These are phyloP conservation scores for Corvus hawaiiensis DNA, from an alignment of 2,113 vertebrate genomes.

Conservation along the genomic window DNA sequence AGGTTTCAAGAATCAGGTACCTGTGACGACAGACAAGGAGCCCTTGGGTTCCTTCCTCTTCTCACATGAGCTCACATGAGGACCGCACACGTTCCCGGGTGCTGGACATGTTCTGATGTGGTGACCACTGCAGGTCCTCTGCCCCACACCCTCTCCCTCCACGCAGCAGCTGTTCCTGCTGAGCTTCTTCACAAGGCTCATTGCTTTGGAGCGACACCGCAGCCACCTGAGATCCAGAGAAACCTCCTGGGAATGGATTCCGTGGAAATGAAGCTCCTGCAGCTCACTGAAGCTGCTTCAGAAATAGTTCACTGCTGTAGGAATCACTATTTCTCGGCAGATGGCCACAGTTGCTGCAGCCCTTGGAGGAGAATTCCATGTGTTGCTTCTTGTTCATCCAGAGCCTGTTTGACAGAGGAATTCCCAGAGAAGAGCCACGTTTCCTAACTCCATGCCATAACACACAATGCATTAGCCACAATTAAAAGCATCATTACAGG, in stretches of 20 bases:
- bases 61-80: neutral
- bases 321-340: neutral
- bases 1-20: neutral
- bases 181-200: neutral
- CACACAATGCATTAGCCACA: neutral
- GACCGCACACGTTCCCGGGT: accelerated
- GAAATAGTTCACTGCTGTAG: accelerated
- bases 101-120: accelerated
- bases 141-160: neutral
- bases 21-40: neutral
- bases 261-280: neutral
- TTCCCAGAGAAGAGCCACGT: neutral
- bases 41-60: neutral
- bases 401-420: neutral
- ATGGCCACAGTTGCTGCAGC: neutral
- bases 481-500: neutral
- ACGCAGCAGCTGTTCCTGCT: neutral
- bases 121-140: neutral
- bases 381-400: neutral
- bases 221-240: neutral
- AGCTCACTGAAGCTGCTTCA: neutral
- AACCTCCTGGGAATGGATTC: neutral
- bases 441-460: neutral
- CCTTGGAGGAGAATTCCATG: neutral
- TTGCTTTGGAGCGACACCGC: accelerated